Conservation (phyloP, 2,797 vertebrate species). For the Tachyglossus aculeatus region DNA sequence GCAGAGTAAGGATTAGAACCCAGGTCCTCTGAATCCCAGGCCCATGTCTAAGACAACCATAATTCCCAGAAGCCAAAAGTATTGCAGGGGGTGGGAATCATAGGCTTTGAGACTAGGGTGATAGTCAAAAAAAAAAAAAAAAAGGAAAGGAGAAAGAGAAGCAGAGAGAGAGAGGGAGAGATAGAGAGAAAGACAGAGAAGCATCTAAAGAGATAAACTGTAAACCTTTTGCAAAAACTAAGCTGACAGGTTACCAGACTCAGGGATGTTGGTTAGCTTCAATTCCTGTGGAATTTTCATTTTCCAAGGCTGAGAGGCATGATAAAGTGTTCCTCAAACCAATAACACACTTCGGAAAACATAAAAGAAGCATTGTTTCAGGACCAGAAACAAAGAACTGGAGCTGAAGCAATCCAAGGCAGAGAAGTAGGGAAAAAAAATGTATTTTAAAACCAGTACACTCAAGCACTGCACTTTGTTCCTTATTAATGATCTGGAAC, state of each 20-base stretch:
- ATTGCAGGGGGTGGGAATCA: too few relatives aligned
- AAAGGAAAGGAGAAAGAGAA: too few relatives aligned
- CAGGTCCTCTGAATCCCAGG: too few relatives aligned
- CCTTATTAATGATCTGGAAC: slow-evolving; percentile 73
- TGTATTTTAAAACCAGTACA: slow-evolving; percentile 11
- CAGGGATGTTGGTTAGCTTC: background rate
- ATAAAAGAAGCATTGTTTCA: slow-evolving; percentile 4
- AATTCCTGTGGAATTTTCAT: background rate
- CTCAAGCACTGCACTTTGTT: background rate
- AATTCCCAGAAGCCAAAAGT: too few relatives aligned
- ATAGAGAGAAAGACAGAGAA: too few relatives aligned
- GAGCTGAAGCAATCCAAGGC: slow-evolving; percentile 8
- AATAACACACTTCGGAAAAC: slow-evolving; percentile 3
- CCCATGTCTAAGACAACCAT: too few relatives aligned
- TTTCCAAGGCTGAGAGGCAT: background rate
- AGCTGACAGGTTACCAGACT: background rate
- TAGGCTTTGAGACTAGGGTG: too few relatives aligned
- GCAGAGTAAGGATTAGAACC: background rate
- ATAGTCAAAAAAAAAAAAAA: too few relatives aligned
- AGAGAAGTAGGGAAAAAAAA: background rate
- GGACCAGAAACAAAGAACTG: slow-evolving; percentile 3
- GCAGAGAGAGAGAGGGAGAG: too few relatives aligned
- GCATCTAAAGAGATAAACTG: too few relatives aligned
- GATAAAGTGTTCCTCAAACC: background rate
- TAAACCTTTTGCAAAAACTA: background rate